Percentiles rank a stretch among this genome's conserved stretches.
Conservation (phyloP, 2,888 invertebrate species). For the Smittia aterrima region DNA sequence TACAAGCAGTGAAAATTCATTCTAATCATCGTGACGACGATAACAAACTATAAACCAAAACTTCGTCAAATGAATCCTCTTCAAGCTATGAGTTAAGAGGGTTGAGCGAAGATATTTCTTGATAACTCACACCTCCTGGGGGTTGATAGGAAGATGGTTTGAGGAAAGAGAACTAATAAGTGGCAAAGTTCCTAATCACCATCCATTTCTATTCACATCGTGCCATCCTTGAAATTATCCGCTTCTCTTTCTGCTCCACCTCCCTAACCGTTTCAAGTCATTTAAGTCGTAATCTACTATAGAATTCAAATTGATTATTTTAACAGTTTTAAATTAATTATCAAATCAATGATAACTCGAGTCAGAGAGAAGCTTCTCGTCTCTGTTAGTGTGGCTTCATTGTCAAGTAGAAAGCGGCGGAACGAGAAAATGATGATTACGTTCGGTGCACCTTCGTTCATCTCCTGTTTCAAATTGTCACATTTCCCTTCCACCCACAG, state of each 20-base stretch:
- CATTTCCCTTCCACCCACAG: not conserved
- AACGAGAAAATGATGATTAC: slow-evolving; percentile 1
- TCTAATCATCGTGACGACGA: slow-evolving; percentile 2
- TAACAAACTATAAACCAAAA: not conserved
- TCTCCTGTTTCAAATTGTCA: not conserved
- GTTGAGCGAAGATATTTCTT: not conserved
- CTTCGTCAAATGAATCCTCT: not conserved
- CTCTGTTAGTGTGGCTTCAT: not conserved
- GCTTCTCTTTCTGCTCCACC: not conserved
- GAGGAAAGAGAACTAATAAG: slow-evolving; percentile 37
- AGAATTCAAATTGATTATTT: slow-evolving; percentile 38
- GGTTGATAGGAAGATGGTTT: not conserved
- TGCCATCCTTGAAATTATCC: slow-evolving; percentile 30
- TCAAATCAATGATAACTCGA: slow-evolving; percentile 27
- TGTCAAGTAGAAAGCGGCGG: not conserved
- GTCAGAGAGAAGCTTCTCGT: not conserved
- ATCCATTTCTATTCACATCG: slow-evolving; percentile 30
- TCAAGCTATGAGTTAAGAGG: not conserved
- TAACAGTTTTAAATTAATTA: slow-evolving; percentile 42
- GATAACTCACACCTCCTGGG: not conserved
- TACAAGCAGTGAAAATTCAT: not conserved
- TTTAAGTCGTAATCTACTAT: slow-evolving; percentile 20
- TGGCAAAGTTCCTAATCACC: slow-evolving; percentile 40
- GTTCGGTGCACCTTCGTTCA: not conserved
- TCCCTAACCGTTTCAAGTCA: not conserved